These are phyloP conservation scores for Danio rerio DNA, from an alignment of 2,113 vertebrate species.

Conservation along the genomic window DNA sequence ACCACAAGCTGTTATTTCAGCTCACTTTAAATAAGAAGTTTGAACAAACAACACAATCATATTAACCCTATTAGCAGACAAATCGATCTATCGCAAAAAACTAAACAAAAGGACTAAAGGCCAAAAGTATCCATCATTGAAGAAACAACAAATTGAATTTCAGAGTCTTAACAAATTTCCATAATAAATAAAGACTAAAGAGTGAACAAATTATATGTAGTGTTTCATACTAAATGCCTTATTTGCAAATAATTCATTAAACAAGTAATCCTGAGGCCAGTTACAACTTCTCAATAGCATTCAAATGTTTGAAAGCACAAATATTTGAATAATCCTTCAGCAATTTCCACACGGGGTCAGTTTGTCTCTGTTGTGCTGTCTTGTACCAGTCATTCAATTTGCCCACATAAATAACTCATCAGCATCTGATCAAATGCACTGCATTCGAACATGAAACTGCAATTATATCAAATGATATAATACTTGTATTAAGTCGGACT, in stretches of 20 bases:
- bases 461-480: too few relatives aligned
- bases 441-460: not conserved
- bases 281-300: not conserved
- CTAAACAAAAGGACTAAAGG: too few relatives aligned
- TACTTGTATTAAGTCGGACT: not conserved
- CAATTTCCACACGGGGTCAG: not conserved
- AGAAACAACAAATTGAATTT: not conserved
- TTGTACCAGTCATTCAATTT: conserved; percentile 2
- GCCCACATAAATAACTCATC: not conserved
- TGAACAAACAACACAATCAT: too few relatives aligned
- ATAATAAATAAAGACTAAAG: not conserved
- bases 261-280: not conserved
- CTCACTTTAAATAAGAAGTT: too few relatives aligned
- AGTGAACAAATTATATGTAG: not conserved
- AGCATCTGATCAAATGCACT: not conserved
- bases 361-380: not conserved
- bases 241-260: not conserved
- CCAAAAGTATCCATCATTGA: not conserved
- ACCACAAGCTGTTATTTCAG: too few relatives aligned
- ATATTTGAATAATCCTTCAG: not conserved
- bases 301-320: not conserved
- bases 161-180: not conserved
- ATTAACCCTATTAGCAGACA: too few relatives aligned
- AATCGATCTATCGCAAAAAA: too few relatives aligned
- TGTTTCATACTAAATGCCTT: not conserved